Conservation (phyloP, 92 coral and sea anemone species). For the Ricordea florida region DNA sequence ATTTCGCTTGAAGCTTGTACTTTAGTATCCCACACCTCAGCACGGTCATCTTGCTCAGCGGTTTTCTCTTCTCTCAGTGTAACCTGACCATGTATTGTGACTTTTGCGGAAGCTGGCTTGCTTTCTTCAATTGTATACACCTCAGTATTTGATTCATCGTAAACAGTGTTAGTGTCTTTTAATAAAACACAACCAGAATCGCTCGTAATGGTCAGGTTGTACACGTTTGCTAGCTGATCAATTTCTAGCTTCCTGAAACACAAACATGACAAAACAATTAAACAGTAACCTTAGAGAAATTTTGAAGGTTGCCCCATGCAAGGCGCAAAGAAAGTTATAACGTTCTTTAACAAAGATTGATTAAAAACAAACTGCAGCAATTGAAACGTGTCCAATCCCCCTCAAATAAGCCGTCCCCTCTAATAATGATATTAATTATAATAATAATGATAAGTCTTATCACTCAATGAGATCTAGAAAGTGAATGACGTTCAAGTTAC, state of each 20-base stretch:
- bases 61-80: slow-evolving; percentile 40
- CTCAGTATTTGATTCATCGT: slow-evolving; percentile 42
- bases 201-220: slow-evolving; percentile 26
- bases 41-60: slow-evolving; percentile 2
- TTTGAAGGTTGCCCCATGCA: too few relatives aligned
- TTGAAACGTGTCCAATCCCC: too few relatives aligned
- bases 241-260: slow-evolving; percentile 43
- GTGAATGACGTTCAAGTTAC: too few relatives aligned
- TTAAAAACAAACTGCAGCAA: too few relatives aligned
- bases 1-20: slow-evolving; percentile 58
- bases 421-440: too few relatives aligned
- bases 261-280: background rate
- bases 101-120: slow-evolving; percentile 54
- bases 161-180: slow-evolving; percentile 54
- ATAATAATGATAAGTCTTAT: too few relatives aligned
- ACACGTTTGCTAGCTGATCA: slow-evolving; percentile 19
- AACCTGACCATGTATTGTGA: slow-evolving; percentile 46
- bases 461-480: too few relatives aligned
- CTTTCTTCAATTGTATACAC: slow-evolving; percentile 53
- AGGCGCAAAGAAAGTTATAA: too few relatives aligned
- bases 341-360: too few relatives aligned
- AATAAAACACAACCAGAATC: slow-evolving; percentile 53
- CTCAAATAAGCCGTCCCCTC: too few relatives aligned
- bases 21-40: slow-evolving; percentile 44
- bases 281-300: background rate